phyloP scores from a whole-genome alignment of 2,113 vertebrate species.

The Saimiri boliviensis region DNA sequence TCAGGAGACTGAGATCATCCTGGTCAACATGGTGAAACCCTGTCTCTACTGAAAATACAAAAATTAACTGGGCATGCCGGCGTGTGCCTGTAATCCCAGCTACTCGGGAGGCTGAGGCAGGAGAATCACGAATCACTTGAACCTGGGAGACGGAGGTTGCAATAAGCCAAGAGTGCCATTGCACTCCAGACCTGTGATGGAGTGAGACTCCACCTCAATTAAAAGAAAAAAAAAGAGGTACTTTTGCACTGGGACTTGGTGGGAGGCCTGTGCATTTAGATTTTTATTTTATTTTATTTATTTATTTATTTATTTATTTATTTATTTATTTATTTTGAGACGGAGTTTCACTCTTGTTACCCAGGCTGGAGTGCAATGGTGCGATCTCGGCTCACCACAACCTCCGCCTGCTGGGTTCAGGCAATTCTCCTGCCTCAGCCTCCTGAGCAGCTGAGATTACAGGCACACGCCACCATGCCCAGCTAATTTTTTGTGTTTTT shows the following conservation, averaged over 20 bases:
- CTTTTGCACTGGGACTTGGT: too few species aligned
- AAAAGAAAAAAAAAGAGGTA: neutral
- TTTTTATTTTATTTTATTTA: too few species aligned
- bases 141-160: neutral
- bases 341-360: too few species aligned
- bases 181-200: neutral
- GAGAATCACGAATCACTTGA: neutral
- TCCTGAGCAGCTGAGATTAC: neutral
- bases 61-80: neutral
- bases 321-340: too few species aligned
- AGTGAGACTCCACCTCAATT: neutral
- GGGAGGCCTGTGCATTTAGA: too few species aligned
- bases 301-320: too few species aligned
- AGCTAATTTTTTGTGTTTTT: neutral
- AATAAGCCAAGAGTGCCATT: neutral
- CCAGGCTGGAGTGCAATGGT: neutral
- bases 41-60: neutral
- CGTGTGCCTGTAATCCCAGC: neutral
- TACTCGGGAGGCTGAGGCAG: neutral
- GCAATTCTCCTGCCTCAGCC: neutral
- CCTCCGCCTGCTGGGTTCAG: neutral
- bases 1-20: neutral
- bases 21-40: neutral
- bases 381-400: neutral
- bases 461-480: neutral